These are phyloP conservation scores for Nomada ferruginata DNA, from an alignment of 2,888 invertebrate genomes.

Conservation along the genomic window DNA sequence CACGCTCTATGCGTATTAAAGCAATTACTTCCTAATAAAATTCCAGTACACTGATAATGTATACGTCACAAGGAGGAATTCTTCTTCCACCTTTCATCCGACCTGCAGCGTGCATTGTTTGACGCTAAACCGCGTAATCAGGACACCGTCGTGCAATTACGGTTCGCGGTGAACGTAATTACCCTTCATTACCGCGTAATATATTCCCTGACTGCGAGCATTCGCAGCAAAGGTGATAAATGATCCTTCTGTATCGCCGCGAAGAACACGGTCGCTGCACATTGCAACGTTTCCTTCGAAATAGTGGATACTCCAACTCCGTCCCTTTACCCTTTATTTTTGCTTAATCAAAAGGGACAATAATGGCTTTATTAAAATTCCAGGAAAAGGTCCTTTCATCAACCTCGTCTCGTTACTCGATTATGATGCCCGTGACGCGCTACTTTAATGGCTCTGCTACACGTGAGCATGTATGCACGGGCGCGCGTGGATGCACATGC, in stretches of 20 bases:
- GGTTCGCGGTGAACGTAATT: neutral
- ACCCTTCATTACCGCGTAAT: neutral
- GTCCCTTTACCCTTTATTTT: neutral
- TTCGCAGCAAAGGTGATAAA: slow-evolving; percentile 3
- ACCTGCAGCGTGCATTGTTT: neutral
- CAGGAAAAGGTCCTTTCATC: slow-evolving; percentile 22
- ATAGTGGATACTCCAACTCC: no score
- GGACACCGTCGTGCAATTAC: neutral
- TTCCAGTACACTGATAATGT: neutral
- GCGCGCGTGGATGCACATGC: neutral
- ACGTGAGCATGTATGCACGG: no score
- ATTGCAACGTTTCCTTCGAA: neutral
- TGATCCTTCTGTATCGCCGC: neutral
- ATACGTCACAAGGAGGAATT: neutral
- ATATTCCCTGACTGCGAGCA: neutral
- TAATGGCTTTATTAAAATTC: slow-evolving; percentile 21
- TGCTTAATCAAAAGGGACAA: neutral
- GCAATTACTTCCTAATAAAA: neutral
- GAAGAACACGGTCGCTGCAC: neutral
- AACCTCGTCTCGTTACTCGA: slow-evolving; percentile 45
- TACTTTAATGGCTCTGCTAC: slow-evolving; percentile 5
- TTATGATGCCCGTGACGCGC: slow-evolving; percentile 30
- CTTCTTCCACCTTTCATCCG: neutral
- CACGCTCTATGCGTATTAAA: neutral
- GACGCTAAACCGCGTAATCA: neutral